Evolutionary conservation across 2,888 invertebrate genomes (phyloP).

Genomic region (Steinernema hermaphroditum): DNA sequence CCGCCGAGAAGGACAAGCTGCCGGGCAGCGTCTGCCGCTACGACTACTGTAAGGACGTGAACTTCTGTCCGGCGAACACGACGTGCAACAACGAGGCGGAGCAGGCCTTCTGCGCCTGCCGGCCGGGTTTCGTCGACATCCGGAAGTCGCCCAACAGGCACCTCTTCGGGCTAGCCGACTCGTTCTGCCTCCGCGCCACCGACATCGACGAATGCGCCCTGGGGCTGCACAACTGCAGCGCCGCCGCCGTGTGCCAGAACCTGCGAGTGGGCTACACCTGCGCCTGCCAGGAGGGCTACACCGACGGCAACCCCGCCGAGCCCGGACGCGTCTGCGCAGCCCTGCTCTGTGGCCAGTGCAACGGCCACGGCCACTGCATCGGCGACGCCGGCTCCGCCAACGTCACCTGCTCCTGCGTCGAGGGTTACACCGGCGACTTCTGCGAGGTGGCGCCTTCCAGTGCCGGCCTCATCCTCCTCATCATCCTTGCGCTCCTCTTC

Average conservation of each 20-base stretch:
- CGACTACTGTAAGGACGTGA: constrained; percentile 67
- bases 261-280: constrained; percentile 42
- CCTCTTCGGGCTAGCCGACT: constrained; percentile 24
- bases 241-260: constrained; percentile 60
- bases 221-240: constrained; percentile 62
- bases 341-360: constrained; percentile 57
- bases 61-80: constrained; percentile 86
- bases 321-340: constrained; percentile 63
- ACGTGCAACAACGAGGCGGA: constrained; percentile 81
- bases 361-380: constrained; percentile 65
- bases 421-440: constrained; percentile 57
- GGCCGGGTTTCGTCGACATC: constrained; percentile 55
- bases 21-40: constrained; percentile 68
- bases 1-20: constrained; percentile 46
- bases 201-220: constrained; percentile 63
- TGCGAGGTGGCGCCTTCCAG: constrained; percentile 55
- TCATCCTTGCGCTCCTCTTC: constrained; percentile 64
- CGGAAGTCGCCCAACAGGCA: constrained; percentile 44
- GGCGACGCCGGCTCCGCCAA: constrained; percentile 54
- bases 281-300: constrained; percentile 41
- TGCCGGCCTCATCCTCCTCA: constrained; percentile 53
- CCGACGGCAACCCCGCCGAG: constrained; percentile 58
- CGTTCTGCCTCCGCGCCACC: constrained; percentile 36
- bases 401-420: constrained; percentile 59
- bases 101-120: constrained; percentile 54